Base-by-base conservation (phyloP, 2,797 vertebrate genomes). In the Vespertilio murinus region DNA sequence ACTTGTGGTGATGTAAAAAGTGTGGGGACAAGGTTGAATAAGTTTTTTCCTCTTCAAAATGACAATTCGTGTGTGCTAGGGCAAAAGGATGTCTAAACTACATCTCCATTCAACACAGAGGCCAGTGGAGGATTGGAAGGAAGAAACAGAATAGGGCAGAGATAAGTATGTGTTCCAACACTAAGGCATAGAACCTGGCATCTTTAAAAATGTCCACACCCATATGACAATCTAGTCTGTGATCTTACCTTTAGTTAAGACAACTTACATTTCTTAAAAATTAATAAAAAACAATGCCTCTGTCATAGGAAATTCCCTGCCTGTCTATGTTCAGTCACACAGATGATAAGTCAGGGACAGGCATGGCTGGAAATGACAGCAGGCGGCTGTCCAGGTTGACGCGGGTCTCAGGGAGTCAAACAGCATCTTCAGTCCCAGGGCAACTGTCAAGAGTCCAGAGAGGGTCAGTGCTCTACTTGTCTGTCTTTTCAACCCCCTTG, bases 31-130 rank as follows among this genome's bases (percentile, higher is more conserved):
- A 69, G 83, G 59, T 80, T 84, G 33, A 65, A 30, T 74, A 22
- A 25, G 17, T 22, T 92, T 94, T 94, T 90, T 96, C 40, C n/a
- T 94, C 52, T 84, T 75, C 70, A 84, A 73, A 90, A 85, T 45
- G 23, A 9, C 12, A 33, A 33, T 88, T 25, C 54, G 12, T 84
- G 54, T 85, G 11, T 47, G 16, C 74, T 25, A 67, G 38, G 45
- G 35, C 45, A 38, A 65, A 78, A 65, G 33, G n/a, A 30, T 20
- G 3, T 30, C 35, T 69, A 52, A 25, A 70, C 1, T 38, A 4
- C 0, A 8, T n/a, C 42, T 85, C 80, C 16, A 49, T 85, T 92
- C 78, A 73, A 93, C 90, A 81, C 3, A 38, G 59, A 56, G 22
- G 42, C 23, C 42, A 42, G 30, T 42, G 30, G 84, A 73, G 1